A percentile compares a stretch with the other conserved stretches of the same genome.
Evolutionary conservation across 2,797 vertebrate species (phyloP).

Genomic region (Alcedo atthis): DNA sequence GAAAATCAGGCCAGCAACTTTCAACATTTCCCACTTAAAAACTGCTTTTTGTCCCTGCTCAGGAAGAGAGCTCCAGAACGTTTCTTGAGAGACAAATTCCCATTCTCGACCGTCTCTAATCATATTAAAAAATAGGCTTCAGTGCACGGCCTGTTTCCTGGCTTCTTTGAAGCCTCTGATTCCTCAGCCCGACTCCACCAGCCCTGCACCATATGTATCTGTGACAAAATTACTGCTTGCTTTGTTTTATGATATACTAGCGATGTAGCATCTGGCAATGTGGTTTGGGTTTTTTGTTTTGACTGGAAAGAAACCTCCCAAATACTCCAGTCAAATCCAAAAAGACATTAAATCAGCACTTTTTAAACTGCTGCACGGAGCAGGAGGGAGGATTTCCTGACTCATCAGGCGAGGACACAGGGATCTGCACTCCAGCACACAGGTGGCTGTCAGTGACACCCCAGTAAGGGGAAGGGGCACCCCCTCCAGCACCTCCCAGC

Average conservation of each 20-base stretch:
- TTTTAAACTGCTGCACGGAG: neutral
- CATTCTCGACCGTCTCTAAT: neutral
- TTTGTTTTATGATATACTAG: slow-evolving; percentile 27
- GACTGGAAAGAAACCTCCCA: slow-evolving; percentile 45
- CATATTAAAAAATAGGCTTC: neutral
- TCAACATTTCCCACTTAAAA: neutral
- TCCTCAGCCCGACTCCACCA: slow-evolving; percentile 7
- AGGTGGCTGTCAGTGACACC: neutral
- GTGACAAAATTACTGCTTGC: slow-evolving; percentile 42
- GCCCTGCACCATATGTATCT: neutral
- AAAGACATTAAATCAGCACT: slow-evolving; percentile 30
- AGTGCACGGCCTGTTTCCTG: neutral
- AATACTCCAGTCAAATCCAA: neutral
- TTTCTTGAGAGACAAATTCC: neutral
- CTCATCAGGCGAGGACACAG: neutral
- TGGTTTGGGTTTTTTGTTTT: slow-evolving; percentile 41
- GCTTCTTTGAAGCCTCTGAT: slow-evolving; percentile 2
- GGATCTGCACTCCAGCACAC: neutral
- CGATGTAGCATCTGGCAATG: slow-evolving; percentile 34
- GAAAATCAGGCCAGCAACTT: slow-evolving; percentile 3
- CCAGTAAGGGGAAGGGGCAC: accelerated
- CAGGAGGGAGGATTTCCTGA: neutral
- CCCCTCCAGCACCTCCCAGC: neutral
- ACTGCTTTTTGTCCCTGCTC: neutral
- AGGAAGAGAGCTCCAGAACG: neutral